These are phyloP conservation scores for Gambusia yucatana DNA, from an alignment of 2,797 vertebrate genomes.

Conservation along the genomic window DNA sequence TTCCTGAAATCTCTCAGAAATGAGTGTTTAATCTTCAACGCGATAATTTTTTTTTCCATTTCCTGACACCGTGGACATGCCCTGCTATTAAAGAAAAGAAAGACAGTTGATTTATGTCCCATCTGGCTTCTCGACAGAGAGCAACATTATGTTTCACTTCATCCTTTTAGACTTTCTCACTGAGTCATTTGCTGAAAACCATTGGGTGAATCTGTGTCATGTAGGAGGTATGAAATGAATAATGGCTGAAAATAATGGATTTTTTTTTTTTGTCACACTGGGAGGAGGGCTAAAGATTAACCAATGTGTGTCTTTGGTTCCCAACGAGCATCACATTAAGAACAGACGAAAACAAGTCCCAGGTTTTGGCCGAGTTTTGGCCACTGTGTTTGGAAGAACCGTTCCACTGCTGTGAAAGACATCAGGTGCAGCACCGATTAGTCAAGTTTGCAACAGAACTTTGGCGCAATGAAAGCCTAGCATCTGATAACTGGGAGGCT, in stretches of 20 bases:
- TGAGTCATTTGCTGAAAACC: slow-evolving; percentile 53
- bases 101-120: slow-evolving; percentile 34
- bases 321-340: slow-evolving; percentile 1
- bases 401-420: not conserved
- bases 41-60: slow-evolving; percentile 7
- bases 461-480: too few relatives aligned
- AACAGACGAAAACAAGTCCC: not conserved
- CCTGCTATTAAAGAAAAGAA: slow-evolving; percentile 21
- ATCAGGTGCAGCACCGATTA: not conserved
- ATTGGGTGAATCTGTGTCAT: slow-evolving; percentile 43
- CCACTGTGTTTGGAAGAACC: not conserved
- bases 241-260: slow-evolving; percentile 48
- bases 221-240: slow-evolving; percentile 63
- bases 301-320: not conserved
- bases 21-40: slow-evolving; percentile 22
- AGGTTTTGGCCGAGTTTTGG: not conserved
- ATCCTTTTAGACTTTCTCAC: slow-evolving; percentile 52
- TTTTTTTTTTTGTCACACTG: not conserved
- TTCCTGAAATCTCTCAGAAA: slow-evolving; percentile 18
- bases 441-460: not conserved
- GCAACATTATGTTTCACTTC: slow-evolving; percentile 47
- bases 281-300: slow-evolving; percentile 17
- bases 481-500: not conserved
- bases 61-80: slow-evolving; percentile 19
- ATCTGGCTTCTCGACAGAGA: slow-evolving; percentile 48